Conservation (phyloP, 2,888 invertebrate species). For the Cetonia aurata region DNA sequence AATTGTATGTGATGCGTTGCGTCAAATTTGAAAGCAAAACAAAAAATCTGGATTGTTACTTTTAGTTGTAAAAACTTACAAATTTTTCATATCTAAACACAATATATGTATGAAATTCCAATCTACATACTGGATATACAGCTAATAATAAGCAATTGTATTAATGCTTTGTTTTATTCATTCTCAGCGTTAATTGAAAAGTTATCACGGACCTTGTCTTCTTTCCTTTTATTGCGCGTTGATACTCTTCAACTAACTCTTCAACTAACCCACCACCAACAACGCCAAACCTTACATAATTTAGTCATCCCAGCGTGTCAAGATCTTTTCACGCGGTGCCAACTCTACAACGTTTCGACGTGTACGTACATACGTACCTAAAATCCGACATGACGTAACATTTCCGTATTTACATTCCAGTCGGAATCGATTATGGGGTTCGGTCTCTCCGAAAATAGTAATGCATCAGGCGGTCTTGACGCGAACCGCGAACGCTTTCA, state of each 20-base stretch:
- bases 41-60: no score
- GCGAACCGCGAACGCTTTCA: constrained; percentile 29
- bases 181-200: no score
- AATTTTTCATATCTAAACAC: no score
- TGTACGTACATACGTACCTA: constrained; percentile 2
- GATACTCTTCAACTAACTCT: neutral
- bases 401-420: constrained; percentile 34
- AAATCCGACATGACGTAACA: constrained; percentile 26
- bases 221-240: neutral
- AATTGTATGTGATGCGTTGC: no score
- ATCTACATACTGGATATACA: no score
- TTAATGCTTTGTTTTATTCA: no score
- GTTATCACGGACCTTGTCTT: no score
- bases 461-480: constrained; percentile 39
- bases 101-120: no score
- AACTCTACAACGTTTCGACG: constrained; percentile 27
- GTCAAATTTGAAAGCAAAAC: no score
- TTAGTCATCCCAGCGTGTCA: constrained; percentile 21
- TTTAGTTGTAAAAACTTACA: no score
- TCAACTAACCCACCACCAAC: neutral
- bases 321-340: constrained; percentile 22
- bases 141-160: no score
- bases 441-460: constrained; percentile 33
- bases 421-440: constrained; percentile 29
- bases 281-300: constrained; percentile 12